Evolutionary conservation across 2,797 vertebrate genomes (phyloP).

Genomic region (Lycodopsis pacificus): DNA sequence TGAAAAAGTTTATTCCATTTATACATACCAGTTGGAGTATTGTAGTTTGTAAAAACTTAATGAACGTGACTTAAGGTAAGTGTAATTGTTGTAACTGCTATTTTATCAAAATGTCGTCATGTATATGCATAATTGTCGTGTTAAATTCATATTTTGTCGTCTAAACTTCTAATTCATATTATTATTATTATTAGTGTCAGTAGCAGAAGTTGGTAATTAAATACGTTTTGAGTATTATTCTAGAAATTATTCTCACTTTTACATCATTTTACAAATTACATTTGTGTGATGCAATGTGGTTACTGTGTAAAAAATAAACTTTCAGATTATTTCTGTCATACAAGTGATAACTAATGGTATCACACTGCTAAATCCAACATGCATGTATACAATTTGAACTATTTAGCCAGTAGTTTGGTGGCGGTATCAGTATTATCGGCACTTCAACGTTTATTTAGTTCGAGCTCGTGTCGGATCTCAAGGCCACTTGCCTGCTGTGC

Average conservation of each 20-base stretch:
- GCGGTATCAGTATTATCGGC: slow-evolving; percentile 39
- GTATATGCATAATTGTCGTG: neutral
- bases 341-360: neutral
- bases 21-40: neutral
- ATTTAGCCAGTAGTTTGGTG: slow-evolving; percentile 17
- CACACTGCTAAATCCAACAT: neutral
- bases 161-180: neutral
- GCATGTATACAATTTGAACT: neutral
- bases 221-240: neutral
- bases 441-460: slow-evolving; percentile 67
- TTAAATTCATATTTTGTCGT: neutral
- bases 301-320: neutral
- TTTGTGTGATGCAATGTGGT: neutral
- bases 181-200: neutral
- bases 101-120: neutral
- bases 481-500: slow-evolving; percentile 37
- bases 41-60: neutral
- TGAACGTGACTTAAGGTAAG: neutral
- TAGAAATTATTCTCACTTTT: neutral
- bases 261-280: neutral
- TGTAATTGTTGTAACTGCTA: neutral
- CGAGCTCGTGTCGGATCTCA: slow-evolving; percentile 45
- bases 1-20: neutral
- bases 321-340: neutral
- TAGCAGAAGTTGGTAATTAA: neutral